phyloP scores from a whole-genome alignment of 1,140 invertebrate genomes.

The Papilio polytes region DNA sequence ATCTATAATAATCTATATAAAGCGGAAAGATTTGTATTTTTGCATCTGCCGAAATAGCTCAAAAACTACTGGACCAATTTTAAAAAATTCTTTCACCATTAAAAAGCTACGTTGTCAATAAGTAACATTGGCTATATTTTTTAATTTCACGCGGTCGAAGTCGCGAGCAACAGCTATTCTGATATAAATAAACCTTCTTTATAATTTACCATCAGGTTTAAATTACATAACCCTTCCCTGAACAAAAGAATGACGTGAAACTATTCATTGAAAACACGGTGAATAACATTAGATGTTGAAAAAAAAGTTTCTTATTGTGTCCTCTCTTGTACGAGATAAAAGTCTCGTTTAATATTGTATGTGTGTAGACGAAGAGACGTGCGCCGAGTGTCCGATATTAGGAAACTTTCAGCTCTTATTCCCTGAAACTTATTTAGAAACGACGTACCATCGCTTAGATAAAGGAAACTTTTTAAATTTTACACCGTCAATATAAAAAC shows the following conservation, averaged over 20 bases:
- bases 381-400: slow-evolving; percentile 46
- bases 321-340: slow-evolving; percentile 18
- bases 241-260: background rate
- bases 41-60: no score
- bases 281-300: background rate
- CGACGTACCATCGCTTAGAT: slow-evolving; percentile 10
- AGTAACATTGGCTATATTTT: no score
- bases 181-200: background rate
- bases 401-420: slow-evolving; percentile 40
- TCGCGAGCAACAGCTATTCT: no score
- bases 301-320: slow-evolving; percentile 29
- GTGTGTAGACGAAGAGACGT: background rate
- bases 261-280: background rate
- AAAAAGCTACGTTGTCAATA: no score
- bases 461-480: slow-evolving; percentile 32
- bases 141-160: no score
- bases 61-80: no score
- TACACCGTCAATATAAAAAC: slow-evolving; percentile 23
- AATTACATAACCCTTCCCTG: no score
- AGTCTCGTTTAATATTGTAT: slow-evolving; percentile 43
- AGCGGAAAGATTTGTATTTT: no score
- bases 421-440: slow-evolving; percentile 33
- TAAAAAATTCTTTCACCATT: no score
- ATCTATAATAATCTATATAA: no score
- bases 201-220: no score